A percentile compares a stretch with the other conserved stretches of the same genome.
phyloP scores from a whole-genome alignment of 64 coral and sea anemone species.

The Cladopsammia gracilis region DNA sequence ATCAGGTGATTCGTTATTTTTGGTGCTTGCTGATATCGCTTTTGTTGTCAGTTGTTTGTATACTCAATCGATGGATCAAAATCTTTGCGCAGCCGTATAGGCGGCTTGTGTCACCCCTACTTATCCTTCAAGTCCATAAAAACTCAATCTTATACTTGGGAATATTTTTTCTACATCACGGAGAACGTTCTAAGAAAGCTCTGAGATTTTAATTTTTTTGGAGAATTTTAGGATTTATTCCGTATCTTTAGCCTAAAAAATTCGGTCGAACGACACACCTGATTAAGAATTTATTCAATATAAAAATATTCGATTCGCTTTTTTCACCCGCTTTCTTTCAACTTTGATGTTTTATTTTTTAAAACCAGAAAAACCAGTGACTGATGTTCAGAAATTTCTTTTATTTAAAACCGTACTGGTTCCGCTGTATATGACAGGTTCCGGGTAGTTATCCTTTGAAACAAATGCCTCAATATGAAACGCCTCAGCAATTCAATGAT shows the following conservation, averaged over 20 bases:
- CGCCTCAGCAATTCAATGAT: not conserved
- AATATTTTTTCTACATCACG: too few species aligned
- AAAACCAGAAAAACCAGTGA: not conserved
- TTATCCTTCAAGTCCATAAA: too few species aligned
- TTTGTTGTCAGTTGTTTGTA: too few species aligned
- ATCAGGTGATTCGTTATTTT: not conserved
- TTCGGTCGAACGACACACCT: slow-evolving; percentile 4
- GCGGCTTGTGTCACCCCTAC: too few species aligned
- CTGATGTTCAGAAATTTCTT: too few species aligned
- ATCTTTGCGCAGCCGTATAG: too few species aligned
- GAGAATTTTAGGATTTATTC: not conserved
- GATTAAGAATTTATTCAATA: slow-evolving; percentile 47
- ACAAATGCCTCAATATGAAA: not conserved
- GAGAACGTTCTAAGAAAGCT: not conserved
- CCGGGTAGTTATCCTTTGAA: too few species aligned
- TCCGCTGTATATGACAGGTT: too few species aligned
- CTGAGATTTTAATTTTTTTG: not conserved
- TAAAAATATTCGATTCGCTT: not conserved
- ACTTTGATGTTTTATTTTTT: not conserved
- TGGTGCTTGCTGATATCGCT: not conserved
- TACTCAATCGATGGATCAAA: too few species aligned
- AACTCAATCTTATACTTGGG: too few species aligned
- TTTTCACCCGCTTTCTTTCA: not conserved
- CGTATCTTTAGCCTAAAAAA: not conserved
- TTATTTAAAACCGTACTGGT: too few species aligned